Conservation (phyloP, 2,888 invertebrate genomes). For the Anoplius nigerrimus region DNA sequence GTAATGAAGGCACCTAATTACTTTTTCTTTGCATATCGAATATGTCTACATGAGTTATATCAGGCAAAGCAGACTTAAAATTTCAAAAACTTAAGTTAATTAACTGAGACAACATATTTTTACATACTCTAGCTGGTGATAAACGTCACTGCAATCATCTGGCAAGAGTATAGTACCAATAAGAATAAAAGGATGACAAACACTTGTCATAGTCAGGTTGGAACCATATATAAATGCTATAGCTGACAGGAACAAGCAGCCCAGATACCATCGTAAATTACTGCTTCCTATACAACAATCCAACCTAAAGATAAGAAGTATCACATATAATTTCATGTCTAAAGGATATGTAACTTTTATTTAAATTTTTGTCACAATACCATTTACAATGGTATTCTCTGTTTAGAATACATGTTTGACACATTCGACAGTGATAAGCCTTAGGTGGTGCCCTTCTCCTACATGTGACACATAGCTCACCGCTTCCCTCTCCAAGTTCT, state of each 20-base stretch:
- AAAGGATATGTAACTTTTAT: neutral
- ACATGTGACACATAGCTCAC: slow-evolving; percentile 79
- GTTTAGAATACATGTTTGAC: slow-evolving; percentile 87
- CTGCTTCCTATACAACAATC: slow-evolving; percentile 89
- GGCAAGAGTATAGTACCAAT: slow-evolving; percentile 84
- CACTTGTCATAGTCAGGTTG: slow-evolving; percentile 89
- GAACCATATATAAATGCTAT: slow-evolving; percentile 84
- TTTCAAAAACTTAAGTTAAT: neutral
- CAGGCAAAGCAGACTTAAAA: neutral
- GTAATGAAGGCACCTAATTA: slow-evolving; percentile 27
- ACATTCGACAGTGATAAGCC: slow-evolving; percentile 88
- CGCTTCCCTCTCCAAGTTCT: slow-evolving; percentile 67
- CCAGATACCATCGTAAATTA: slow-evolving; percentile 86
- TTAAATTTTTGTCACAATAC: slow-evolving; percentile 71
- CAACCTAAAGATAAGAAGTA: slow-evolving; percentile 78
- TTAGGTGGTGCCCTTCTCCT: slow-evolving; percentile 81
- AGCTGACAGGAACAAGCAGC: slow-evolving; percentile 81
- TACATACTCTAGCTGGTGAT: slow-evolving; percentile 85
- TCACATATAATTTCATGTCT: neutral
- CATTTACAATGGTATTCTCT: slow-evolving; percentile 89
- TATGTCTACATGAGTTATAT: slow-evolving; percentile 15
- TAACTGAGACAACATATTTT: neutral
- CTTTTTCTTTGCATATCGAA: slow-evolving; percentile 7
- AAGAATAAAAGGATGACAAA: slow-evolving; percentile 87
- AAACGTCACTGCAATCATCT: slow-evolving; percentile 90